Evolutionary conservation across 2,888 invertebrate species (phyloP), one percentile per base, ranked within the genome.

Genomic region (Hydroisotoma schaefferi): DNA sequence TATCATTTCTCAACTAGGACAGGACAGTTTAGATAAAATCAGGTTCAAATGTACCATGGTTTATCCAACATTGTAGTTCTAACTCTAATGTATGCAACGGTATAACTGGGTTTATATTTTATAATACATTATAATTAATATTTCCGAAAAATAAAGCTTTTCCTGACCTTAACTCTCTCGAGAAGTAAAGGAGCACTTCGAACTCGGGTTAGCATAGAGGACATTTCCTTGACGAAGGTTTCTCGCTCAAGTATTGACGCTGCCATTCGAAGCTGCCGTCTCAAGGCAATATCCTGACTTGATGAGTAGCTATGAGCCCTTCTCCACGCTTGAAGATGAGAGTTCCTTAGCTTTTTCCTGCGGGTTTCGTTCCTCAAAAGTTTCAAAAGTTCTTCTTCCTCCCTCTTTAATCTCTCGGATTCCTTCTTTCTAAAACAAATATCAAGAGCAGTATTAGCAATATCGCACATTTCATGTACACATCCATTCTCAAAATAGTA

Each of bases 211-310:
- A 70, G 51, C 70, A 70, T 70, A 38, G 56, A 52, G 12, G 52
- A 55, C 68, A 68, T 70, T 15, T 68, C 68, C 46, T 54, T 59
- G 37, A 60, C 51, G 38, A 69, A 72, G 23, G 59, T 43, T 27
- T 70, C 68, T 20, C 68, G 25, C 46, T 72, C 72, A 4, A 72
- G 44, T 53, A 72, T 72, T 2, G 72, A 65, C 4, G 72, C 69
- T 2, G 72, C 72, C 52, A 59, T 59, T 33, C 70, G 53, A 3
- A 72, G 46, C 55, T 72, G 69, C 20, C 72, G 55, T 26, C 70
- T 40, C 70, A 72, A 69, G 22, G 63, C 63, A 44, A 72, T 72
- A 40, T 72, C 72, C 29, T 72, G 69, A 20, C 52, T 55, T 2
- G 68, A 59, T 4, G 66, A 66, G 51, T 69, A 69, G 44, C 64